Percentiles rank a stretch among this genome's conserved stretches.
These are phyloP conservation scores for Synanthedon andrenaeformis DNA, from an alignment of 2,888 invertebrate species.

Conservation along the genomic window DNA sequence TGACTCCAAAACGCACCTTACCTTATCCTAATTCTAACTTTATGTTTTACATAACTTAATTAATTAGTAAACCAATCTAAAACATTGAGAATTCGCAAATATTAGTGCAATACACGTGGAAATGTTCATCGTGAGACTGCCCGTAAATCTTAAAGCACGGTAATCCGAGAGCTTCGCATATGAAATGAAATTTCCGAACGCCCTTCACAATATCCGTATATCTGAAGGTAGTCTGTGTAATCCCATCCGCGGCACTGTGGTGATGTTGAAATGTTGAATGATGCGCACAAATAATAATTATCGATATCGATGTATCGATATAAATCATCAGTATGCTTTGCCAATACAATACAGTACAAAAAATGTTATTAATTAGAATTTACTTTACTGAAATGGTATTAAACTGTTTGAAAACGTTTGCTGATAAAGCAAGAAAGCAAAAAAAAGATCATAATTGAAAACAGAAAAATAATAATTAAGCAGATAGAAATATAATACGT, in stretches of 20 bases:
- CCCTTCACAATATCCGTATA: constrained; percentile 1
- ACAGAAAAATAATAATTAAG: too few species aligned
- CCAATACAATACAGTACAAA: neutral
- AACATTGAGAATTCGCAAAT: too few species aligned
- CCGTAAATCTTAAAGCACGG: neutral
- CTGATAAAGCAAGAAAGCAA: too few species aligned
- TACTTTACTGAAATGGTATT: too few species aligned
- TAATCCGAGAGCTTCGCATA: constrained; percentile 4
- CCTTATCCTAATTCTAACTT: too few species aligned
- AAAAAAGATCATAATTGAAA: too few species aligned
- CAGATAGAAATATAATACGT: too few species aligned
- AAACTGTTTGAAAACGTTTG: too few species aligned
- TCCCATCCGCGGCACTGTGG: neutral
- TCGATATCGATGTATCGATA: neutral
- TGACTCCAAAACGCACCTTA: too few species aligned
- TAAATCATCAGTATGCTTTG: neutral
- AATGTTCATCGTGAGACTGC: neutral
- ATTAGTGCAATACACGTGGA: neutral
- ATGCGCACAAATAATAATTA: neutral
- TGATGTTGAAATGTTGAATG: neutral
- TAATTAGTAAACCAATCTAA: too few species aligned
- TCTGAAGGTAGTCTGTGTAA: neutral
- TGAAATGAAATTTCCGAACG: constrained; percentile 3
- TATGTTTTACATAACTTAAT: too few species aligned
- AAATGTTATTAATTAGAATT: too few species aligned